These are phyloP conservation scores for Gonatopus flavifemur DNA, from an alignment of 1,140 invertebrate genomes.

Conservation along the genomic window DNA sequence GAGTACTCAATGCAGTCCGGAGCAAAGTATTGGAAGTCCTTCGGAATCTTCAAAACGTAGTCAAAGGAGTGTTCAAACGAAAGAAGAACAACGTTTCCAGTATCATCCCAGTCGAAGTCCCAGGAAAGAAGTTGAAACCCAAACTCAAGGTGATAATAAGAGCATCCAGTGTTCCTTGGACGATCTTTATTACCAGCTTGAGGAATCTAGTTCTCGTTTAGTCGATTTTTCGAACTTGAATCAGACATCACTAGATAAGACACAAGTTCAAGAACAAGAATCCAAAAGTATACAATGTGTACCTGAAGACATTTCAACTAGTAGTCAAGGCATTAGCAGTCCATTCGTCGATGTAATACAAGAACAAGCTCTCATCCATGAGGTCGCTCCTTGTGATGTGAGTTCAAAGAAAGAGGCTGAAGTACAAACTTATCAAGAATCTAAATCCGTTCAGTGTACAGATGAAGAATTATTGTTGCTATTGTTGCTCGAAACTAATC, in stretches of 20 bases:
- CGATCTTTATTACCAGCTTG: conserved; percentile 24
- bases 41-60: not conserved
- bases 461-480: conserved; percentile 29
- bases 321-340: too few relatives aligned
- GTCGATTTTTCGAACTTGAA: conserved; percentile 30
- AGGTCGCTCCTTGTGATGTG: too few relatives aligned
- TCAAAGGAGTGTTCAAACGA: conserved; percentile 1
- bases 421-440: conserved; percentile 48
- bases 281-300: conserved; percentile 46
- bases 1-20: conserved; percentile 33
- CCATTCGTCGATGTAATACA: too few relatives aligned
- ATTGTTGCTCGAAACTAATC: conserved; percentile 12
- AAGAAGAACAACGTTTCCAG: conserved; percentile 9
- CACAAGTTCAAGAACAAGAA: conserved; percentile 45
- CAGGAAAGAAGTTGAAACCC: conserved; percentile 41
- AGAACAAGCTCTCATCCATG: too few relatives aligned
- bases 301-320: conserved; percentile 16
- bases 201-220: not conserved
- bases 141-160: conserved; percentile 49
- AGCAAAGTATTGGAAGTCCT: conserved; percentile 9
- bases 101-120: too few relatives aligned
- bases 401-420: conserved; percentile 38
- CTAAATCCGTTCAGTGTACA: conserved; percentile 41
- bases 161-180: conserved; percentile 44
- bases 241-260: conserved; percentile 34